A percentile compares a stretch with the other conserved stretches of the same genome.
Evolutionary conservation across 2,888 invertebrate genomes (phyloP).

Genomic region (Drosophila fulvimacula): DNA sequence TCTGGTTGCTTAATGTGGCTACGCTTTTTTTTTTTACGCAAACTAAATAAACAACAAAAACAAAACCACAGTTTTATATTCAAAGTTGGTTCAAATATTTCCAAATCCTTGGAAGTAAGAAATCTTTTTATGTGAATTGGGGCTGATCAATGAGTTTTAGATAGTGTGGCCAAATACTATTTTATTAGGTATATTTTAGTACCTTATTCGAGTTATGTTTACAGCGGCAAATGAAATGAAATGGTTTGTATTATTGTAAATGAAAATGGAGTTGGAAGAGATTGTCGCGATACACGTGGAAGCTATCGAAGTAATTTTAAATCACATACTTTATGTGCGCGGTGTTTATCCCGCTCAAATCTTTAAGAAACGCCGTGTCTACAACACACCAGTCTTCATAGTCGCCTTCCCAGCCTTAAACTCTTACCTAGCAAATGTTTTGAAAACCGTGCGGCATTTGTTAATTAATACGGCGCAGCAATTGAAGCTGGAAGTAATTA

Average conservation of each 20-base stretch:
- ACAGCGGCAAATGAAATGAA: constrained; percentile 13
- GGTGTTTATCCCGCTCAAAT: constrained; percentile 82
- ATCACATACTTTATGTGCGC: constrained; percentile 82
- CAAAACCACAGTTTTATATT: background rate
- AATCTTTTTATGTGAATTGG: no score
- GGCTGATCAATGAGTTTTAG: no score
- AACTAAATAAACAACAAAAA: constrained; percentile 35
- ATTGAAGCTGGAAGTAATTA: constrained; percentile 70
- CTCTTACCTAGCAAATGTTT: constrained; percentile 74
- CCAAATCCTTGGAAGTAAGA: no score
- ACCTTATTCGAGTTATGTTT: background rate
- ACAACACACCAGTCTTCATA: constrained; percentile 80
- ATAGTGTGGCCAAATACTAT: constrained; percentile 19
- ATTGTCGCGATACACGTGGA: constrained; percentile 77
- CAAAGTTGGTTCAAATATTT: no score
- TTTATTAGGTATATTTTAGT: constrained; percentile 16
- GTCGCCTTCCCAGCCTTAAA: constrained; percentile 82
- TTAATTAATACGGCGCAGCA: constrained; percentile 61
- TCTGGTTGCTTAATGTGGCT: constrained; percentile 87
- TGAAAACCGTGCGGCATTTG: constrained; percentile 73
- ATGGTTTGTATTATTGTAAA: background rate
- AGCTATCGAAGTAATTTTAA: constrained; percentile 81
- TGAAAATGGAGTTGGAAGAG: constrained; percentile 45
- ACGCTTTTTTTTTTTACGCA: constrained; percentile 25
- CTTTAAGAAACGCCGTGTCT: constrained; percentile 81